Evolutionary conservation across 2,888 invertebrate genomes (phyloP).

Genomic region (Thymelicus acteon): DNA sequence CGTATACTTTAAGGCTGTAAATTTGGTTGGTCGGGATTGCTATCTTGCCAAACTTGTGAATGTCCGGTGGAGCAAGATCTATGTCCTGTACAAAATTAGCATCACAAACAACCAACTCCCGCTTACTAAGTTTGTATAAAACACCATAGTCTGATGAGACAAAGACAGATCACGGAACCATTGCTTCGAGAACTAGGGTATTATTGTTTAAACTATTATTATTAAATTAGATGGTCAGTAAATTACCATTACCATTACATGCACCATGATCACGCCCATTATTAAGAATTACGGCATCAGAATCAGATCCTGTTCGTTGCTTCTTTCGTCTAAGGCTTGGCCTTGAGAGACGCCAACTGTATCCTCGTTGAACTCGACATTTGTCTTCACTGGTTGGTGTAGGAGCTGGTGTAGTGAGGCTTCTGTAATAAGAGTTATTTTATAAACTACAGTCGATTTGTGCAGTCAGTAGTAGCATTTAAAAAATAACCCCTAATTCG

Average conservation of each 20-base stretch:
- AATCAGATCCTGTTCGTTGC: slow-evolving; percentile 83
- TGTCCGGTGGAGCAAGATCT: no score
- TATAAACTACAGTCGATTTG: neutral
- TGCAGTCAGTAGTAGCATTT: neutral
- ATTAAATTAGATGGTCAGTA: no score
- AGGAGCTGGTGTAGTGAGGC: slow-evolving; percentile 63
- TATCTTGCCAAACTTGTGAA: no score
- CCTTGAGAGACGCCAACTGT: slow-evolving; percentile 90
- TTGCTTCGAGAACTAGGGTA: no score
- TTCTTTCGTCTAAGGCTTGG: slow-evolving; percentile 90
- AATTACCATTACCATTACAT: slow-evolving; percentile 86
- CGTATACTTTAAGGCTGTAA: no score
- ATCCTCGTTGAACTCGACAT: slow-evolving; percentile 87
- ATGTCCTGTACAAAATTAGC: no score
- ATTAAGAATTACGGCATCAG: slow-evolving; percentile 87
- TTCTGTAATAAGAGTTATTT: slow-evolving; percentile 53
- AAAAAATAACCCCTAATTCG: neutral
- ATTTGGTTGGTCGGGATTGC: no score
- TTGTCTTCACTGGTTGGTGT: slow-evolving; percentile 70
- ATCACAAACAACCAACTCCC: no score
- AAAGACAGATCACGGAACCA: no score
- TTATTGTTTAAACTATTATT: no score
- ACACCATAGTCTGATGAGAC: no score
- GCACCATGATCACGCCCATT: slow-evolving; percentile 90
- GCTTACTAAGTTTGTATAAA: no score